Evolutionary conservation across 1,140 invertebrate genomes (phyloP), one percentile per base, ranked within the genome.

Genomic region (Psix sp.): DNA sequence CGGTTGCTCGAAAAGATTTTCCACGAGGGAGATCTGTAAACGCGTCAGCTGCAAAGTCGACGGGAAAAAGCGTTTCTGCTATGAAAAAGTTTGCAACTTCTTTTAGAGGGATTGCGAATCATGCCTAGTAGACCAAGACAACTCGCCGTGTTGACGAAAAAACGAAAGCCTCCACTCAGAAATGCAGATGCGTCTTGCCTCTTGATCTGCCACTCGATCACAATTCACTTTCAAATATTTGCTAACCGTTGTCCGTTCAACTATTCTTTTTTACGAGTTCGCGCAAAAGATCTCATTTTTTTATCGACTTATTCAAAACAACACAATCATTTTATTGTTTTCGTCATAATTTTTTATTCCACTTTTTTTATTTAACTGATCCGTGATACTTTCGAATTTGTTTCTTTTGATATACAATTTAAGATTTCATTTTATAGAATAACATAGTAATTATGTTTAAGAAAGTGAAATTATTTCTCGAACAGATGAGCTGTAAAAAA

Each of bases 121-220:
- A 29, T 77, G 73, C 46, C 76, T 48, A 57, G 68, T 72, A 77
- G 81, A 81, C 79, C 78, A 81, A 72, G 74, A 83, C 79, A 52
- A 42, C 56, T 63, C 40, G 38, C 29, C 39, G 42, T 54, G 45
- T 16, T 43, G 33, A 51, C 56, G 68, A 77, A 82, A 82, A 82
- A 82, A 82, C 78, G 76, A 59, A 67, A 60, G 65, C 59, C 7
- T 43, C 70, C 75, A 67, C 54, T 76, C 79, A 45, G 60, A 82
- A 80, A 83, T 82, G 82, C 75, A 78, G 63, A 74, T 76, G 76
- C 74, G 72, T 65, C 74, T 60, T 46, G 54, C 21, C 11, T 3
- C 18, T 77, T 42, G 57, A 68, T 52, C 48, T 48, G 48, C 36
- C 17, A 35, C 31, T 57, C 31, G 5, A 42, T 26, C 20, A 13